These are phyloP conservation scores for Zosterops borbonicus DNA, from an alignment of 2,113 vertebrate species.

Conservation along the genomic window DNA sequence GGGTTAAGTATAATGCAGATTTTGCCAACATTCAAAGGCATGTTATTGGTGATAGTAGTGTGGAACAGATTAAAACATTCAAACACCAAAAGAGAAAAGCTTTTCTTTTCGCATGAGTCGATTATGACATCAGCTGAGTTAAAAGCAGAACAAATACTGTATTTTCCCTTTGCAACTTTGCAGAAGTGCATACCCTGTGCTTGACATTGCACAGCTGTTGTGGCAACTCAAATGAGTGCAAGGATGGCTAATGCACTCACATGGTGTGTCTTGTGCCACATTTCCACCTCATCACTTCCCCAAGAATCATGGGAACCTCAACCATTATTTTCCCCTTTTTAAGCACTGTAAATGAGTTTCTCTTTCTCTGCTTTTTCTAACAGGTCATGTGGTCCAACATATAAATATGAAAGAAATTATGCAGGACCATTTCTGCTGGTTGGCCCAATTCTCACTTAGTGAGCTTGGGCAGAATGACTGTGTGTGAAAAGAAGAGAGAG, in stretches of 20 bases:
- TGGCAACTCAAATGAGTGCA: neutral
- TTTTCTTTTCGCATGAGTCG: neutral
- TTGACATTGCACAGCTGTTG: neutral
- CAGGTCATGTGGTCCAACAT: neutral
- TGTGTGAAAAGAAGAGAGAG: neutral
- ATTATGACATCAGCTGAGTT: neutral
- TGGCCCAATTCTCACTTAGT: neutral
- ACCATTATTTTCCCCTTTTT: neutral
- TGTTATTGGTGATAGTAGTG: neutral
- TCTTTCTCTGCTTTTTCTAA: conserved; percentile 27
- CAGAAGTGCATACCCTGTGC: neutral
- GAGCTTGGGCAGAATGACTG: neutral
- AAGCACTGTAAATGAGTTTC: neutral
- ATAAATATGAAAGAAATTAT: neutral
- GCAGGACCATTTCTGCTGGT: neutral
- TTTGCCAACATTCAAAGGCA: neutral
- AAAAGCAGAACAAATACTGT: neutral
- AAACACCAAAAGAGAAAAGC: neutral
- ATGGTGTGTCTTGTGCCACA: neutral
- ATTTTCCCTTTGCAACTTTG: neutral
- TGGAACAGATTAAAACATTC: neutral
- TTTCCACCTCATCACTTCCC: neutral
- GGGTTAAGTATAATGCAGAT: neutral
- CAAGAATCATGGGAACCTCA: neutral
- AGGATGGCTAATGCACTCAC: neutral